phyloP scores from a whole-genome alignment of 2,888 invertebrate species.

The Thymelicus acteon region DNA sequence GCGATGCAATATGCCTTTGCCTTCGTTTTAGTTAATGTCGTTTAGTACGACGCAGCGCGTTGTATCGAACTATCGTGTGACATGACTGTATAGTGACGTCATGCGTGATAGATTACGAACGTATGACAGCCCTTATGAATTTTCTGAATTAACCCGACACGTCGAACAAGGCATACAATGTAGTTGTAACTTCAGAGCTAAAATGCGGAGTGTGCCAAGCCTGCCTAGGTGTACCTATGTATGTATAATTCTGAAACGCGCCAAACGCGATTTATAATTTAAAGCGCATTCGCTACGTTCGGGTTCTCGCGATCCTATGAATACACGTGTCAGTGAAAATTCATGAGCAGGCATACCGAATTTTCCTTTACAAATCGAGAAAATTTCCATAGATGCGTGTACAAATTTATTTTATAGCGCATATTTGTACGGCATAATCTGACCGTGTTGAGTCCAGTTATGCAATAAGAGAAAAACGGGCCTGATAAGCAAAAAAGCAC shows the following conservation, averaged over 20 bases:
- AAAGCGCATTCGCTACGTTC: constrained; percentile 5
- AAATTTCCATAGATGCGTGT: constrained; percentile 18
- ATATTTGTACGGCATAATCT: constrained; percentile 25
- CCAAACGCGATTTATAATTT: constrained; percentile 18
- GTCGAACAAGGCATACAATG: no score
- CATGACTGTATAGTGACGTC: no score
- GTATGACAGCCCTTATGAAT: no score
- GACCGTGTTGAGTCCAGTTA: constrained; percentile 18
- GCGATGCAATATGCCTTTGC: no score
- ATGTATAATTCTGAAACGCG: neutral
- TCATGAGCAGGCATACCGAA: constrained; percentile 17
- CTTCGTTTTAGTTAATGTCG: no score
- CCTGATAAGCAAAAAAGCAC: constrained; percentile 22
- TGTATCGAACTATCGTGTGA: no score
- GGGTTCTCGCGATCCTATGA: constrained; percentile 5
- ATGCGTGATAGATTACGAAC: no score
- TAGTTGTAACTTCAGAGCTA: no score
- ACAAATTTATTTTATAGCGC: constrained; percentile 18
- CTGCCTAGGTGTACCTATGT: no score
- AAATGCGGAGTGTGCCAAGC: no score
- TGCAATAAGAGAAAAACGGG: constrained; percentile 26
- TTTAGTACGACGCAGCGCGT: no score
- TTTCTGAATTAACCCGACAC: no score
- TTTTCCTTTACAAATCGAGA: constrained; percentile 16
- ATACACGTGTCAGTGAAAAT: constrained; percentile 25